Base-by-base conservation (phyloP, 1,140 invertebrate species). In the Psix sp. region DNA sequence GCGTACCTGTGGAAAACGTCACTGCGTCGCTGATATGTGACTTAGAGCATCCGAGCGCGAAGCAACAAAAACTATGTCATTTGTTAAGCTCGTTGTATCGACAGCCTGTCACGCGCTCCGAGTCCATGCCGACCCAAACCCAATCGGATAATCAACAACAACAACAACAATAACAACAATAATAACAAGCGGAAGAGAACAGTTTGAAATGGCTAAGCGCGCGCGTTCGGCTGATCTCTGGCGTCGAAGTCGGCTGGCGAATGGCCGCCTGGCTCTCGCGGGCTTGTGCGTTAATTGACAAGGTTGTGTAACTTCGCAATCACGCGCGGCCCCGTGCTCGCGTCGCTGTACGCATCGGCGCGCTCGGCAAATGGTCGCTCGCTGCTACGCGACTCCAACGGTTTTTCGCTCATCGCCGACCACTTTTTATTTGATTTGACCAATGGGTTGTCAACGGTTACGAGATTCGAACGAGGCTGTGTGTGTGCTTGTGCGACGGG, bases 391-490 rank as follows among this genome's bases (percentile, higher is more conserved):
- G 49, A 10, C 38, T 33, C 35, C 49, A 65, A 65, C 60, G 49
- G 48, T 65, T 54, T 54, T 54, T 65, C 49, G 60, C 40, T 20
- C 49, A 65, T 65, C 49, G 40, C 21, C 51, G 17, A 18, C 48
- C 9, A 54, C 43, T 65, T 65, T 65, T 65, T 65, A 65, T 65
- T 65, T 54, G 48, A 54, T 65, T 54, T 46, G 49, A 54, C 60
- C 60, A 65, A 62, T 43, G 21, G 36, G 60, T 65, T 65, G 60
- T 54, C 60, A 63, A 63, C 59, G 59, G 59, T 63, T 63, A 63
- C 59, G 39, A n/a, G n/a, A 51, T 63, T 63, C 20, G 15, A 52
- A 63, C 26, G 48, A 46, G 38, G 35, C 35, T 45, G 59, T 52
- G 46, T 63, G 11, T 4, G 48, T 6, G 15, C 6, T 13, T 6